These are phyloP conservation scores for Drosophila aldrichi DNA, from an alignment of 2,888 invertebrate genomes.

Conservation along the genomic window DNA sequence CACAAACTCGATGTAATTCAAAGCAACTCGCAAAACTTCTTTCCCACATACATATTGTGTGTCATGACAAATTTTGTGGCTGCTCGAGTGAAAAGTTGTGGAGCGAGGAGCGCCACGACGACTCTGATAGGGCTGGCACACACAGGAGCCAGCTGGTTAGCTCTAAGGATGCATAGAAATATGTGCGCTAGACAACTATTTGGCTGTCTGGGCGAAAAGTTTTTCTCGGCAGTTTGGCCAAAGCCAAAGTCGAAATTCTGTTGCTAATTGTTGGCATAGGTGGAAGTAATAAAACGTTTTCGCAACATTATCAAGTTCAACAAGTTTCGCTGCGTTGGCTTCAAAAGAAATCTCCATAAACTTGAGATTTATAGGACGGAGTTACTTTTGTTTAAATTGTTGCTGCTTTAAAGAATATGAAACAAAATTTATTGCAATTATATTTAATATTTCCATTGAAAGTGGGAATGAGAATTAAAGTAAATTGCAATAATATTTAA, in stretches of 20 bases:
- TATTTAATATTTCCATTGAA: too few species aligned
- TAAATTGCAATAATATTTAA: too few species aligned
- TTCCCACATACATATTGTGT: slow-evolving; percentile 42
- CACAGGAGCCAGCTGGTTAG: neutral
- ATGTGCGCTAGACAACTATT: slow-evolving; percentile 54
- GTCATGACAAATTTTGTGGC: slow-evolving; percentile 72
- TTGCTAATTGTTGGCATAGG: slow-evolving; percentile 77
- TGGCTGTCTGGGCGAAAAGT: slow-evolving; percentile 56
- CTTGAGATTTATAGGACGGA: neutral
- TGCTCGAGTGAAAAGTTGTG: slow-evolving; percentile 57
- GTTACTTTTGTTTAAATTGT: neutral
- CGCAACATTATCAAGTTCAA: slow-evolving; percentile 67
- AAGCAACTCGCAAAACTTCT: slow-evolving; percentile 54
- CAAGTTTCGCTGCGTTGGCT: slow-evolving; percentile 45
- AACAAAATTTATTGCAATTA: neutral
- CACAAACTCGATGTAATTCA: slow-evolving; percentile 63
- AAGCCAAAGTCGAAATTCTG: slow-evolving; percentile 57
- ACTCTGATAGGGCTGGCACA: slow-evolving; percentile 37
- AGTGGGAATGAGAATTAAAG: too few species aligned
- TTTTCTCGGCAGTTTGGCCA: slow-evolving; percentile 39
- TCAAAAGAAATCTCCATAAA: neutral
- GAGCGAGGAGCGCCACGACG: neutral
- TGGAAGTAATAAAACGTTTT: slow-evolving; percentile 78
- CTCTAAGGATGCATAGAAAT: slow-evolving; percentile 41
- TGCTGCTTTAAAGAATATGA: neutral